Conservation (phyloP, 1,140 invertebrate species). For the Cryptotermes secundus region DNA sequence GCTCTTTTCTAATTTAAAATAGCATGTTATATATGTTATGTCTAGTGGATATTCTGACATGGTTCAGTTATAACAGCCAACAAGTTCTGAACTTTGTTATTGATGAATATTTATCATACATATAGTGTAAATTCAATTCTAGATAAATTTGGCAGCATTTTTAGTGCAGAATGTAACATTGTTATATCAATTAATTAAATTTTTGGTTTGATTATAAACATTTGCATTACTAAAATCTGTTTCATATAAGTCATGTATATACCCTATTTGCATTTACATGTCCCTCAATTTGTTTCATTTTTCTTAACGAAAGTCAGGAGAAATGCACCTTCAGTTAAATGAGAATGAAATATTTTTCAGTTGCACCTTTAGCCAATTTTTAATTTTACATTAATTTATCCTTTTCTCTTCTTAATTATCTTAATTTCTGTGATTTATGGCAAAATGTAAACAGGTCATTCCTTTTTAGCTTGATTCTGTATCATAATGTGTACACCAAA, state of each 20-base stretch:
- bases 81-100: too few relatives aligned
- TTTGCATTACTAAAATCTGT: not conserved
- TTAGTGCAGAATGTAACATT: not conserved
- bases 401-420: not conserved
- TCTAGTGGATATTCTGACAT: too few relatives aligned
- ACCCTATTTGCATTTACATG: not conserved
- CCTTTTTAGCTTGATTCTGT: too few relatives aligned
- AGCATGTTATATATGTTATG: too few relatives aligned
- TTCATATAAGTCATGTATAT: not conserved
- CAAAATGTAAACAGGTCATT: too few relatives aligned
- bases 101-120: too few relatives aligned
- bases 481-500: too few relatives aligned
- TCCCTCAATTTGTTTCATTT: not conserved
- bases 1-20: too few relatives aligned
- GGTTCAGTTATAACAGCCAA: too few relatives aligned
- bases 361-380: not conserved
- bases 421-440: too few relatives aligned
- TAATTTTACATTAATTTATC: not conserved
- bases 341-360: not conserved
- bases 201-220: not conserved
- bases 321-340: not conserved
- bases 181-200: not conserved
- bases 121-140: not conserved
- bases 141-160: not conserved
- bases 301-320: not conserved